Percentiles rank a stretch among this genome's conserved stretches.
Evolutionary conservation across 2,888 invertebrate species (phyloP).

Genomic region (Pelosia muscerda): DNA sequence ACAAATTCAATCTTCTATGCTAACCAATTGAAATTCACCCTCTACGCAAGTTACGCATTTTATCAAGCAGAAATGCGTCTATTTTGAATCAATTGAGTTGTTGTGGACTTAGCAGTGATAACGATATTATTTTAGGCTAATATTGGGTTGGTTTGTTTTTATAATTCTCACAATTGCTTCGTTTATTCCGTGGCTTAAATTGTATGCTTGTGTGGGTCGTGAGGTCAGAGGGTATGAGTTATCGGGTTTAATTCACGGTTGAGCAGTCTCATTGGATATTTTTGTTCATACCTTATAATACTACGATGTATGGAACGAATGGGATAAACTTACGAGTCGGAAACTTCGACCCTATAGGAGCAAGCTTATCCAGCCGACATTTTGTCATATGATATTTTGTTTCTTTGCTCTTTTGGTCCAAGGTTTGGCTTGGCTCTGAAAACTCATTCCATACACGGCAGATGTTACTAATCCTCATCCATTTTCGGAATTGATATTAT

Average conservation of each 20-base stretch:
- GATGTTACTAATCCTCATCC: neutral
- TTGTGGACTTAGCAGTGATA: neutral
- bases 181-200: neutral
- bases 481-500: neutral
- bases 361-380: too few relatives aligned
- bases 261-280: neutral
- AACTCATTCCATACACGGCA: neutral
- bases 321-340: too few relatives aligned
- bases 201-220: neutral
- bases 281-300: neutral
- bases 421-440: too few relatives aligned
- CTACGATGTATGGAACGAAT: too few relatives aligned
- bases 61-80: neutral
- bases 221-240: constrained; percentile 1
- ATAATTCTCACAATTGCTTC: neutral
- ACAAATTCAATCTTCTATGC: too few relatives aligned
- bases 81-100: constrained; percentile 33
- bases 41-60: too few relatives aligned
- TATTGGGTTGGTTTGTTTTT: neutral
- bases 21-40: too few relatives aligned
- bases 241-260: neutral
- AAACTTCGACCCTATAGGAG: too few relatives aligned
- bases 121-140: neutral
- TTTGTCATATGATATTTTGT: too few relatives aligned
- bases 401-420: too few relatives aligned